Base-by-base conservation (phyloP, 1,140 invertebrate genomes). In the Hylaeus volcanicus region DNA sequence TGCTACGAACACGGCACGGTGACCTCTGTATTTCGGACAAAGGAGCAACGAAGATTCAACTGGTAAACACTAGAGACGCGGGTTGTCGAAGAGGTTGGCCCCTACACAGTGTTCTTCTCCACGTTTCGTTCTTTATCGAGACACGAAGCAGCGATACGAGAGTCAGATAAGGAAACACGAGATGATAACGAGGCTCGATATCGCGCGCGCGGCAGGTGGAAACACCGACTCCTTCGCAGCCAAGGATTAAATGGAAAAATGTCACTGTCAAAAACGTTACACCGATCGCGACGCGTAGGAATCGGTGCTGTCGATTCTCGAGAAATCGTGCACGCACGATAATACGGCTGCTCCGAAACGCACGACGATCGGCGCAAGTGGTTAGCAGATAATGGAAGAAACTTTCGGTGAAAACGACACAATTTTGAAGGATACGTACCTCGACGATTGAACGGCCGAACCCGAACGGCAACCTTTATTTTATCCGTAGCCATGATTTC, bases 381-480 rank as follows among this genome's bases (percentile, higher is more conserved):
- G 26, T 26, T 26, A 9, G 41, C 5, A 26, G 11, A n/a, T 58
- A 12, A 41, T 3, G 2, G 41, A 3, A 41, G 56, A 61, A 5
- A 43, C 37, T 5, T 6, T 26, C 15, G 41, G 15, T 26, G 15
- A n/a, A n/a, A 0, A 26, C 0, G 60, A 77, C 15, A 11, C 58
- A 43, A 26, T 8, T 11, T 53, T 41, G n/a, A 41, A 53, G 0
- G 58, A 11, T 70, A 94, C 95, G 95, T 95, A 98, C 98, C 98
- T 96, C 98, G 95, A 88, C 97, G 96, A 95, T 98, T 99, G 94
- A 99, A 98, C 91, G 98, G 98, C 93, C 98, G 96, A 91, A 99
- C 98, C 92, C 98, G 95, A 88, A 99, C 98, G 88, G 98, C 98
- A 86, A 99, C 98, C 95, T 98, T 98, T 91, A 99, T 98, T 96